Evolutionary conservation across 2,113 vertebrate species (phyloP).

Genomic region (Laterallus jamaicensis): DNA sequence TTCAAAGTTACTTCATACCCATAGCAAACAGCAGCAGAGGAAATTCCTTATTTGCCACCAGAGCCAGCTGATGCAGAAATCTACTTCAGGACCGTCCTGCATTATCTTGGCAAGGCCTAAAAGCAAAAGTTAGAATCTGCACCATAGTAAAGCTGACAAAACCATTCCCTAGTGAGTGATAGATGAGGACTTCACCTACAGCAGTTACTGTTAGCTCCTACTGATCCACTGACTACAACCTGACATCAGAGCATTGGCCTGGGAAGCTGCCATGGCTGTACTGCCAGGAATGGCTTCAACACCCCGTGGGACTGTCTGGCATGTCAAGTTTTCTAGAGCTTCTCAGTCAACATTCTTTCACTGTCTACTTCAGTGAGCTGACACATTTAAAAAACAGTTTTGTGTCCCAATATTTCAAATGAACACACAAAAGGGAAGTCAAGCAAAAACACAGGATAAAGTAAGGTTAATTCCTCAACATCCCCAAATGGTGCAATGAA

Average conservation of each 20-base stretch:
- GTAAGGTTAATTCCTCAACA: background rate
- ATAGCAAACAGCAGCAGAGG: background rate
- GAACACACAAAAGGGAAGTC: background rate
- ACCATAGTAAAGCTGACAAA: background rate
- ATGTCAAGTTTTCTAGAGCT: background rate
- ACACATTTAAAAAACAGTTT: background rate
- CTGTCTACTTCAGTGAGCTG: background rate
- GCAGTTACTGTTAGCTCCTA: background rate
- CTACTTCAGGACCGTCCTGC: background rate
- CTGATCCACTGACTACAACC: background rate
- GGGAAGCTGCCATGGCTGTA: background rate
- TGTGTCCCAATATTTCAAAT: background rate
- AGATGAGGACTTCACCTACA: background rate
- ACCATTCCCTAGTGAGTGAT: background rate
- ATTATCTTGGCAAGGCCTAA: background rate
- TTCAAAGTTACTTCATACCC: background rate
- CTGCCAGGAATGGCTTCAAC: background rate
- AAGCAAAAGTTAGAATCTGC: background rate
- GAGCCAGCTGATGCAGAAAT: background rate
- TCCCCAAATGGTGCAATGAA: background rate
- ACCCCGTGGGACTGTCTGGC: accelerated
- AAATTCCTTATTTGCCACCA: background rate
- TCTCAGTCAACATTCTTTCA: background rate
- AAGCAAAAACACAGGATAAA: background rate
- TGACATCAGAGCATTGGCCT: background rate